Percentiles rank a stretch among this genome's conserved stretches.
These are phyloP conservation scores for Halesus radiatus DNA, from an alignment of 1,140 invertebrate species.

Conservation along the genomic window DNA sequence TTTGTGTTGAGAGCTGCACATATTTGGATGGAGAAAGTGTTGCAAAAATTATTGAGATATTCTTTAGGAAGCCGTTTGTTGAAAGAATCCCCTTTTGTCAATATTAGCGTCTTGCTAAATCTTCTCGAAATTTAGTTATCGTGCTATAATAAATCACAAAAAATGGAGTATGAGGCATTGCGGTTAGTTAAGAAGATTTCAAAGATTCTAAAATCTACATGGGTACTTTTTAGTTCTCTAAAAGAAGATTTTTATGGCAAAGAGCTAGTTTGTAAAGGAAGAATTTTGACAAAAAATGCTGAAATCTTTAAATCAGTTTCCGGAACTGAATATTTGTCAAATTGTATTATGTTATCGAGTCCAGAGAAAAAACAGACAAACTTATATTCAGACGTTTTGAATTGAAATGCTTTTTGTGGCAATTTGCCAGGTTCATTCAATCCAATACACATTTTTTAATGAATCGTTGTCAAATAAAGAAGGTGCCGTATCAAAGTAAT, in stretches of 20 bases:
- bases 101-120: too few relatives aligned
- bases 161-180: too few relatives aligned
- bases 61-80: not conserved
- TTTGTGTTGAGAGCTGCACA: not conserved
- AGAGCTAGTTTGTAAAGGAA: too few relatives aligned
- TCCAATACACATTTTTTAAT: conserved; percentile 13
- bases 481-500: not conserved
- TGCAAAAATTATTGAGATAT: conserved; percentile 23
- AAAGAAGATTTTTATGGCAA: too few relatives aligned
- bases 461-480: not conserved
- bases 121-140: too few relatives aligned
- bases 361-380: not conserved
- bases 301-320: not conserved
- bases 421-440: conserved; percentile 5
- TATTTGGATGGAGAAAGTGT: conserved; percentile 11
- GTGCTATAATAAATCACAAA: too few relatives aligned
- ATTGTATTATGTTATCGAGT: not conserved
- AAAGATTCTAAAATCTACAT: too few relatives aligned
- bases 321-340: conserved; percentile 14
- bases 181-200: too few relatives aligned
- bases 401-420: conserved; percentile 32
- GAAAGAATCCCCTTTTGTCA: not conserved
- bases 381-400: not conserved
- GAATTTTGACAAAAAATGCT: too few relatives aligned
- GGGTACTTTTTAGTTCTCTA: too few relatives aligned